Percentiles rank a stretch among this genome's conserved stretches.
These are phyloP conservation scores for Eulimnadia texana DNA, from an alignment of 1,140 invertebrate genomes.

Conservation along the genomic window DNA sequence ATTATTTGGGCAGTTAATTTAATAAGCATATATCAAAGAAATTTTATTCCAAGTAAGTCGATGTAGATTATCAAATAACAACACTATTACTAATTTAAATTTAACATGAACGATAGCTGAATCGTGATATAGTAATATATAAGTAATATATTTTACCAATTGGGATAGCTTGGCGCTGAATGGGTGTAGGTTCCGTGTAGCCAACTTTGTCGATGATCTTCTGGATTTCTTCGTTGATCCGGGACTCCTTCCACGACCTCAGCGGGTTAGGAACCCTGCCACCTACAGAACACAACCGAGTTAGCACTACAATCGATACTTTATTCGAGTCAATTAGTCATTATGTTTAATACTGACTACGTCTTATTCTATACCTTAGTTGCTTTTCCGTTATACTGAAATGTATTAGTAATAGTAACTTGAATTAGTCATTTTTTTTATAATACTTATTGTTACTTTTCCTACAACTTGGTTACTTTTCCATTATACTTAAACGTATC, in stretches of 20 bases:
- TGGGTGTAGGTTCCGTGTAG: constrained; percentile 96
- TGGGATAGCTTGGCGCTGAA: constrained; percentile 97
- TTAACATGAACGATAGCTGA: not conserved
- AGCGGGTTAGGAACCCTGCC: constrained; percentile 94
- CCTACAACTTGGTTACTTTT: too few relatives aligned
- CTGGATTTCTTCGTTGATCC: constrained; percentile 77
- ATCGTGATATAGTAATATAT: not conserved
- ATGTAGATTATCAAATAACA: not conserved
- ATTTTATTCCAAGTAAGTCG: too few relatives aligned
- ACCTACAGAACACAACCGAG: constrained; percentile 29
- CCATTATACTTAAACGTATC: too few relatives aligned
- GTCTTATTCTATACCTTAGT: too few relatives aligned
- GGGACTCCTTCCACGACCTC: constrained; percentile 84
- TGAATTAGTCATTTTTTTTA: too few relatives aligned
- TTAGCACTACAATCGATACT: constrained; percentile 17
- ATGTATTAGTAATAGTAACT: too few relatives aligned
- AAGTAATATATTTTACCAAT: constrained; percentile 48
- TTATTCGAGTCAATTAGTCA: too few relatives aligned
- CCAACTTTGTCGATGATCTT: constrained; percentile 92
- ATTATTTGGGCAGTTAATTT: too few relatives aligned
- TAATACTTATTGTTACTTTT: too few relatives aligned
- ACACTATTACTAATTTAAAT: not conserved
- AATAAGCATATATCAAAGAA: too few relatives aligned
- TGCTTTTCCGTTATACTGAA: too few relatives aligned
- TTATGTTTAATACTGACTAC: too few relatives aligned